These are phyloP conservation scores for Suncus etruscus DNA, from an alignment of 2,113 vertebrate species.

Conservation along the genomic window DNA sequence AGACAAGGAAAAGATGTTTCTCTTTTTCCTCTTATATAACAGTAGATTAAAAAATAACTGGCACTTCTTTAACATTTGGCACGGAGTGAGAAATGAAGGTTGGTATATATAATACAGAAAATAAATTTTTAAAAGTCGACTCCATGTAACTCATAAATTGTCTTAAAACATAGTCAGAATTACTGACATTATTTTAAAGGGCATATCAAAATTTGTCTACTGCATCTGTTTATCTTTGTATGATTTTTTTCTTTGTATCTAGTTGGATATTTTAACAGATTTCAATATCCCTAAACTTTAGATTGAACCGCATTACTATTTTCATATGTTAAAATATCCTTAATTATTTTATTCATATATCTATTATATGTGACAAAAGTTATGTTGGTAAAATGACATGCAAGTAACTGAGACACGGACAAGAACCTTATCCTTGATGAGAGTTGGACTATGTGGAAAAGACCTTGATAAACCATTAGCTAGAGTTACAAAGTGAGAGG, in stretches of 20 bases:
- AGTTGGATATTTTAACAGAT: slow-evolving; percentile 22
- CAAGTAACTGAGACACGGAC: neutral
- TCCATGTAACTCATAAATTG: neutral
- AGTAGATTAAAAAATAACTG: neutral
- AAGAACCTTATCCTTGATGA: slow-evolving; percentile 8
- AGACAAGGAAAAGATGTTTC: neutral
- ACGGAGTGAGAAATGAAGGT: neutral
- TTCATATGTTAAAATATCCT: slow-evolving; percentile 10
- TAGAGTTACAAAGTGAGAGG: neutral
- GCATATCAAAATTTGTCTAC: neutral
- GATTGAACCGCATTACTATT: slow-evolving; percentile 43
- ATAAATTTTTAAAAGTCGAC: slow-evolving; percentile 21
- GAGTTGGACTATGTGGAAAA: neutral
- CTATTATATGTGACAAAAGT: neutral
- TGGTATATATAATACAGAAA: neutral
- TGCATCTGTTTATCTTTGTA: neutral
- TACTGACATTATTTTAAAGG: slow-evolving; percentile 5
- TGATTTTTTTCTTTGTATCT: neutral
- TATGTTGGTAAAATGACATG: neutral
- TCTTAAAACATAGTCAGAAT: slow-evolving; percentile 42
- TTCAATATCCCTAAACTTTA: neutral
- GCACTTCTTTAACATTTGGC: neutral
- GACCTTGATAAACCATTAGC: slow-evolving; percentile 4
- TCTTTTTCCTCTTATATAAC: slow-evolving; percentile 4
- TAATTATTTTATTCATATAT: neutral